Percentiles rank a stretch among this genome's conserved stretches.
These are phyloP conservation scores for Watsonalla cultraria DNA, from an alignment of 2,888 invertebrate genomes.

Conservation along the genomic window DNA sequence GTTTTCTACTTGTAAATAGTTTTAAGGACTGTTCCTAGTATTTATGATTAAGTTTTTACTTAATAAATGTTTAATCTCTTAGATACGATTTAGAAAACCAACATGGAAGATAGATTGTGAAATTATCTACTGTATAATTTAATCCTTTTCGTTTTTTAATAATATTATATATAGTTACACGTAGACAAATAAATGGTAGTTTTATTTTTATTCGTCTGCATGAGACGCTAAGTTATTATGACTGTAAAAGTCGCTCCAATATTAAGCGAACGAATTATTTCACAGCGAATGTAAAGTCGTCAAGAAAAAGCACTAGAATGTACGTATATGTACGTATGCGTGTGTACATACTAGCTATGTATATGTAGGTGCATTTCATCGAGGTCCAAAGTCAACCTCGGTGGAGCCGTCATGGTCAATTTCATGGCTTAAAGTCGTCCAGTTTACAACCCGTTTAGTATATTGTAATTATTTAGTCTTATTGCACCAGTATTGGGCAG, in stretches of 20 bases:
- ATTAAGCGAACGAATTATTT: conserved; percentile 10
- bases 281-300: conserved; percentile 14
- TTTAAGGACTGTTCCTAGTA: too few species aligned
- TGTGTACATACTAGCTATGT: not conserved
- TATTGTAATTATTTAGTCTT: not conserved
- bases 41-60: too few species aligned
- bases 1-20: too few species aligned
- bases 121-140: too few species aligned
- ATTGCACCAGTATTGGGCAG: not conserved
- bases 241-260: conserved; percentile 7
- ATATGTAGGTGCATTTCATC: conserved; percentile 8
- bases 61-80: too few species aligned
- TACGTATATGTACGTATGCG: conserved; percentile 5
- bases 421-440: conserved; percentile 42
- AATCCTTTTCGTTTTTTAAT: too few species aligned
- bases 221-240: not conserved
- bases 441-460: not conserved
- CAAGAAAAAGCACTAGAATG: conserved; percentile 15
- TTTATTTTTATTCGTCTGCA: too few species aligned
- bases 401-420: conserved; percentile 49
- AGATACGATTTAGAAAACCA: too few species aligned
- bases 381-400: conserved; percentile 45
- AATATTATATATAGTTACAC: too few species aligned
- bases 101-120: too few species aligned
- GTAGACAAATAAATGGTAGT: too few species aligned